phyloP scores from a whole-genome alignment of 2,113 vertebrate genomes.

The Ailurus styani region DNA sequence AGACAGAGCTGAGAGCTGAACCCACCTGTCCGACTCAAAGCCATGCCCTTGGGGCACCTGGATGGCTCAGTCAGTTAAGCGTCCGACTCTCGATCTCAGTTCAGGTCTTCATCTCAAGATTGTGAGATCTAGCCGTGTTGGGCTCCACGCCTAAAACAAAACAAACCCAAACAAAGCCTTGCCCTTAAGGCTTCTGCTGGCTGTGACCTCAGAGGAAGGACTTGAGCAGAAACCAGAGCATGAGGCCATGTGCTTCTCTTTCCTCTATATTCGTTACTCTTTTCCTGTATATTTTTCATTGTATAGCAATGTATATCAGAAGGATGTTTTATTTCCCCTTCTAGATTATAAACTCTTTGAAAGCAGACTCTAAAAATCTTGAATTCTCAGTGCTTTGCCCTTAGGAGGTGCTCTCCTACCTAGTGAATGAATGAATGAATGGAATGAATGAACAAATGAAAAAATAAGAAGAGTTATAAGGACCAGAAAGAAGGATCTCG shows the following conservation, averaged over 20 bases:
- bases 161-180: neutral
- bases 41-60: neutral
- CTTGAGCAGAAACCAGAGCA: neutral
- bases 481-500: neutral
- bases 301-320: neutral
- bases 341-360: neutral
- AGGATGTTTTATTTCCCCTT: neutral
- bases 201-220: neutral
- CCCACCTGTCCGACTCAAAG: neutral
- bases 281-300: neutral
- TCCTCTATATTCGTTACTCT: neutral
- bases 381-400: neutral
- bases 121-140: neutral
- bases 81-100: neutral
- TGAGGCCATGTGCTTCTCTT: neutral
- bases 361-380: neutral
- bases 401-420: neutral
- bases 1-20: neutral
- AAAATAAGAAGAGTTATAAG: neutral
- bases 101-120: neutral
- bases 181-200: neutral
- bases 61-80: neutral
- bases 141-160: neutral
- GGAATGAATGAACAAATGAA: neutral
- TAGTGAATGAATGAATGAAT: neutral